Evolutionary conservation across 2,888 invertebrate species (phyloP).

Genomic region (Sinelater perroti): DNA sequence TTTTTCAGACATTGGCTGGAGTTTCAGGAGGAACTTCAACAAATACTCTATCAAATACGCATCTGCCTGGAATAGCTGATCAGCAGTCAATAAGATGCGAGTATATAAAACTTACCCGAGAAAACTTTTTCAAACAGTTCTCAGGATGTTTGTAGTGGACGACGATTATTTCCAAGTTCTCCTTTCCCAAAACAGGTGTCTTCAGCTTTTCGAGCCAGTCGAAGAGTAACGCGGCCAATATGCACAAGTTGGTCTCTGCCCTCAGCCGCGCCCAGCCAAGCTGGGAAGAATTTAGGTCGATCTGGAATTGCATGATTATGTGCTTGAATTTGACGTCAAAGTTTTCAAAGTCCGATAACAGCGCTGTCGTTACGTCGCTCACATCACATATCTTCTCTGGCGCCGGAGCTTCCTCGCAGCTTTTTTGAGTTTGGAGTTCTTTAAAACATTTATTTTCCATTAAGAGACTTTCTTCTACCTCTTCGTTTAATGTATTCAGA

Average conservation of each 20-base stretch:
- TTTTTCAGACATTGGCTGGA: constrained; percentile 69
- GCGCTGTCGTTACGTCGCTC: constrained; percentile 61
- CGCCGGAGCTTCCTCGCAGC: constrained; percentile 45
- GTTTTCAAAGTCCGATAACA: constrained; percentile 67
- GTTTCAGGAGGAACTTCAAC: constrained; percentile 72
- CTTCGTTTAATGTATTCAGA: constrained; percentile 50
- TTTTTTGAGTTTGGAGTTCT: constrained; percentile 63
- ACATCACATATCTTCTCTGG: constrained; percentile 16
- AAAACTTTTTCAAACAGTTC: constrained; percentile 68
- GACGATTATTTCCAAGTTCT: constrained; percentile 74
- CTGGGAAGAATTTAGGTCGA: constrained; percentile 72
- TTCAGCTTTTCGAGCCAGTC: constrained; percentile 82
- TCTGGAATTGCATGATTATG: constrained; percentile 64
- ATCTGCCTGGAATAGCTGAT: constrained; percentile 65
- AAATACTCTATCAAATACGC: constrained; percentile 77
- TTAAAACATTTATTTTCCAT: constrained; percentile 66
- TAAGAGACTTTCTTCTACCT: constrained; percentile 55
- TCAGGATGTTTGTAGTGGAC: constrained; percentile 69
- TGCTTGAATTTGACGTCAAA: constrained; percentile 66
- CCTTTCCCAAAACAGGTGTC: constrained; percentile 71
- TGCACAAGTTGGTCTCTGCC: constrained; percentile 69
- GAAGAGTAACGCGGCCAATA: constrained; percentile 72
- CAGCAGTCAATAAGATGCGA: too few relatives aligned
- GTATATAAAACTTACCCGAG: constrained; percentile 58
- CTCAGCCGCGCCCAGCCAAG: constrained; percentile 72